Conservation (phyloP, 35 echinoderm and acorn worm species). For the Chiridota heheva region DNA sequence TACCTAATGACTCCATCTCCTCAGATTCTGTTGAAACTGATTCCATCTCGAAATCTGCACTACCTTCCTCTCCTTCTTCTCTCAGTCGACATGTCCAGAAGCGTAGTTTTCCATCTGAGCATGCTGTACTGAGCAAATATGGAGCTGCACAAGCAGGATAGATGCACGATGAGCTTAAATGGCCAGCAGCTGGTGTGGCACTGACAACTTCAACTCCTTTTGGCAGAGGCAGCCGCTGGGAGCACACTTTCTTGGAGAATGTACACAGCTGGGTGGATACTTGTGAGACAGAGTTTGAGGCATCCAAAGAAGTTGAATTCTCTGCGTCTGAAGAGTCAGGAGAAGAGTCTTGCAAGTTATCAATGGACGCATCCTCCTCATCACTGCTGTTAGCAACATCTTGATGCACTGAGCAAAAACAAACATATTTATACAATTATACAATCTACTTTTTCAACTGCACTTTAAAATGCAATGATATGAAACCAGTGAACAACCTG, state of each 20-base stretch:
- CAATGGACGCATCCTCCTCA: constrained; percentile 50
- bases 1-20: not conserved
- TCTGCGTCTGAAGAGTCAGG: constrained; percentile 67
- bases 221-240: constrained; percentile 74
- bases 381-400: constrained; percentile 41
- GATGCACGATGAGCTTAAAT: constrained; percentile 94
- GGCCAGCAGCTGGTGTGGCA: constrained; percentile 84
- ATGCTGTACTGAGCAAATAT: constrained; percentile 85
- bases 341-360: constrained; percentile 68
- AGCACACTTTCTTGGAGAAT: constrained; percentile 83
- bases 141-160: constrained; percentile 85
- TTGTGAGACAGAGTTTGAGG: constrained; percentile 34
- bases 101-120: constrained; percentile 93
- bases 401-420: constrained; percentile 49
- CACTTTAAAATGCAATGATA: not conserved
- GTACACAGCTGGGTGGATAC: constrained; percentile 74
- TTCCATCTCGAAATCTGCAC: constrained; percentile 32
- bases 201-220: constrained; percentile 81
- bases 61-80: constrained; percentile 16
- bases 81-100: constrained; percentile 86
- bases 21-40: constrained; percentile 14
- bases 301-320: constrained; percentile 29
- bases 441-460: too few species aligned
- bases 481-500: not conserved
- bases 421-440: too few species aligned